Evolutionary conservation across 1,140 invertebrate genomes (phyloP).

Genomic region (Bombus difficillimus): DNA sequence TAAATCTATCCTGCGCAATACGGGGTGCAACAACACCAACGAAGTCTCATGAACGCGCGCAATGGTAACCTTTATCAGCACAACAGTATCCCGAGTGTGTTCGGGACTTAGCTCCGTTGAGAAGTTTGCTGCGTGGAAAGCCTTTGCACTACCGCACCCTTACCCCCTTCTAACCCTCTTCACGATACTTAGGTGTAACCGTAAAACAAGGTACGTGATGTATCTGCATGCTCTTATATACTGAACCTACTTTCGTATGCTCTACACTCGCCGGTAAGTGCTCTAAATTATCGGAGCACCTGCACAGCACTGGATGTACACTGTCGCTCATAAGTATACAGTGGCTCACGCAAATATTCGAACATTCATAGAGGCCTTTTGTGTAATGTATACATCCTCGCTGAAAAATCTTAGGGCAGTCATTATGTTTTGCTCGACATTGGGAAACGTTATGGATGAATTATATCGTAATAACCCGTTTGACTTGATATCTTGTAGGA

Average conservation of each 20-base stretch:
- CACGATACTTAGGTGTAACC: slow-evolving; percentile 70
- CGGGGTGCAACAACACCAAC: slow-evolving; percentile 35
- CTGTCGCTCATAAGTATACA: slow-evolving; percentile 13
- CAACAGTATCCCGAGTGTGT: slow-evolving; percentile 42
- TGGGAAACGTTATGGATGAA: no score
- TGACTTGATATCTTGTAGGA: no score
- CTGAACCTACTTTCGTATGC: slow-evolving; percentile 70
- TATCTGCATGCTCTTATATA: slow-evolving; percentile 65
- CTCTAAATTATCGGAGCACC: slow-evolving; percentile 72
- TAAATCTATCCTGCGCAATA: slow-evolving; percentile 69
- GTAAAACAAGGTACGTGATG: slow-evolving; percentile 65
- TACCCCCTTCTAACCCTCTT: slow-evolving; percentile 52
- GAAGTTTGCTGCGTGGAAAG: slow-evolving; percentile 28
- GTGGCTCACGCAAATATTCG: no score
- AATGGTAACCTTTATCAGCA: slow-evolving; percentile 50
- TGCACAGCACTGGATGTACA: slow-evolving; percentile 52
- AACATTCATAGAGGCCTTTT: no score
- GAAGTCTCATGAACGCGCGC: slow-evolving; percentile 19
- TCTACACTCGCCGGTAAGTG: slow-evolving; percentile 67
- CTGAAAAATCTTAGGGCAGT: no score
- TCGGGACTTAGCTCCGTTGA: slow-evolving; percentile 14
- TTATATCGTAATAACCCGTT: no score
- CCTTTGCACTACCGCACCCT: slow-evolving; percentile 25
- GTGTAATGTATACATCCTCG: no score
- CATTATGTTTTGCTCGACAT: no score